Percentiles rank a stretch among this genome's conserved stretches.
phyloP scores from a whole-genome alignment of 2,888 invertebrate species.

The Oxycera nigricornis region DNA sequence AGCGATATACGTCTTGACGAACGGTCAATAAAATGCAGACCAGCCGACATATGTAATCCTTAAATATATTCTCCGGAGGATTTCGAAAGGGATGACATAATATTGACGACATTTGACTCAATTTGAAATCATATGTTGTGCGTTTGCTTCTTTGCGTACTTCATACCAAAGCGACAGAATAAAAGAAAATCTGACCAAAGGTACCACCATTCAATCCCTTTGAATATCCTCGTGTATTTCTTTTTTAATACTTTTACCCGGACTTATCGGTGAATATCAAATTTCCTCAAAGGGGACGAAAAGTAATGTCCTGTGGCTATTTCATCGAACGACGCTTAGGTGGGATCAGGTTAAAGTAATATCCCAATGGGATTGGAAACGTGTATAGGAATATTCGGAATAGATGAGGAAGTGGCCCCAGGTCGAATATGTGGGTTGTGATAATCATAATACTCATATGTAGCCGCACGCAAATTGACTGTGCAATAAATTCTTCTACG shows the following conservation, averaged over 20 bases:
- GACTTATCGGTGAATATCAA: constrained; percentile 46
- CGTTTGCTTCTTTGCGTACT: not conserved
- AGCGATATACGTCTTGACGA: constrained; percentile 40
- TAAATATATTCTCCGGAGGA: constrained; percentile 42
- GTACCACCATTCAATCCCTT: constrained; percentile 45
- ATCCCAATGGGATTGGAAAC: constrained; percentile 34
- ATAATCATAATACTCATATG: constrained; percentile 26
- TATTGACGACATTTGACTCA: constrained; percentile 48
- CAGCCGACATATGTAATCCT: constrained; percentile 45
- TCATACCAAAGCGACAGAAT: constrained; percentile 13
- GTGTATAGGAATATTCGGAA: not conserved
- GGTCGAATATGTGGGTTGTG: not conserved
- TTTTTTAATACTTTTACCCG: constrained; percentile 38
- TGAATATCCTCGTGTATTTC: constrained; percentile 43
- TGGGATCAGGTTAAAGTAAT: constrained; percentile 43
- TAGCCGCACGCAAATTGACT: constrained; percentile 14
- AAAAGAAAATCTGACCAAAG: constrained; percentile 36
- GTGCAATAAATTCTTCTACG: constrained; percentile 13
- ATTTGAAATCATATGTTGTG: constrained; percentile 47
- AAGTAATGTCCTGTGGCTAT: constrained; percentile 43
- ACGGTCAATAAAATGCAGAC: constrained; percentile 32
- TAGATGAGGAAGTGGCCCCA: constrained; percentile 28
- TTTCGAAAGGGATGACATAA: constrained; percentile 44
- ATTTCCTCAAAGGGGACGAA: constrained; percentile 43
- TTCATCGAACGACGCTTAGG: constrained; percentile 41